A percentile compares a stretch with the other conserved stretches of the same genome.
Conservation (phyloP, 2,888 invertebrate genomes). For the Rhodophaea formosa region DNA sequence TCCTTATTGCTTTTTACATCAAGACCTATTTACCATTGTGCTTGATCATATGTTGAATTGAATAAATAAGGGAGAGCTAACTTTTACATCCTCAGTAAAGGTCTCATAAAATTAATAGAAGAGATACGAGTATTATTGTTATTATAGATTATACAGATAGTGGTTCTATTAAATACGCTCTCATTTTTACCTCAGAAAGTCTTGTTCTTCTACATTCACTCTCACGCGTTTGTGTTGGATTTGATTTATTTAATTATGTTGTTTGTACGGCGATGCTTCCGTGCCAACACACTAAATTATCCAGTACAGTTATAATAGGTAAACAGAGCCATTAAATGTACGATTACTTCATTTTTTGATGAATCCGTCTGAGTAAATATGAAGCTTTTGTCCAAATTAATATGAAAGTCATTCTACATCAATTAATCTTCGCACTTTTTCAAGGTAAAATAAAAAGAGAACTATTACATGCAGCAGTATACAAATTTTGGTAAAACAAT, state of each 20-base stretch:
- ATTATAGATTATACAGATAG: too few relatives aligned
- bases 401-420: constrained; percentile 9
- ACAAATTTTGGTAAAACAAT: constrained; percentile 3
- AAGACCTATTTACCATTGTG: too few relatives aligned
- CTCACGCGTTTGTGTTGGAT: constrained; percentile 11
- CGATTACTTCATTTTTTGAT: constrained; percentile 6
- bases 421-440: constrained; percentile 1
- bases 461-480: background rate
- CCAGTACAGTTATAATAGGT: constrained; percentile 15
- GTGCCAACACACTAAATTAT: background rate
- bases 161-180: background rate
- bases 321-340: background rate
- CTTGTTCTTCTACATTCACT: constrained; percentile 1
- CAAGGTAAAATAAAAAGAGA: background rate
- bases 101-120: too few relatives aligned
- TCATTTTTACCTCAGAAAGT: background rate
- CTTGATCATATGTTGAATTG: too few relatives aligned
- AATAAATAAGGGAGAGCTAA: too few relatives aligned
- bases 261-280: constrained; percentile 1
- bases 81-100: too few relatives aligned
- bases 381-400: background rate
- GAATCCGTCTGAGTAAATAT: background rate
- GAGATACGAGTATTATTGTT: too few relatives aligned
- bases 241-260: constrained; percentile 15
- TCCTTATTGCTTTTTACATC: too few relatives aligned